Percentiles rank a stretch among this genome's conserved stretches.
These are phyloP conservation scores for Natrix natrix DNA, from an alignment of 2,797 vertebrate species.

Conservation along the genomic window DNA sequence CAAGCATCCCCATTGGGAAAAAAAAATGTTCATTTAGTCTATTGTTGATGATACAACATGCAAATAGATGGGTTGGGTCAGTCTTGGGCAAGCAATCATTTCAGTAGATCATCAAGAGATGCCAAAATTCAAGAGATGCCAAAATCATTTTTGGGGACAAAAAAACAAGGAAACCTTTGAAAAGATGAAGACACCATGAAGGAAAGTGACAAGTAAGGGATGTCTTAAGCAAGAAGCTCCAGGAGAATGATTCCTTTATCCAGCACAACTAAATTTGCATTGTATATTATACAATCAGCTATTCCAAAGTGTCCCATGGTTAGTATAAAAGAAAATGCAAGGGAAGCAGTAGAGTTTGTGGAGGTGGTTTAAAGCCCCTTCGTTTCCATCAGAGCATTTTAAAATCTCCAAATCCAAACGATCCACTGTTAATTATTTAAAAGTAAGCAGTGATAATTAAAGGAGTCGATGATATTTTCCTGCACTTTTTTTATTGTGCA, in stretches of 20 bases:
- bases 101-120: neutral
- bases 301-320: conserved; percentile 16
- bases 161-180: neutral
- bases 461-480: fast-evolving
- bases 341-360: neutral
- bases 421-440: conserved; percentile 12
- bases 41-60: no score
- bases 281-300: conserved; percentile 7
- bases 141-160: no score
- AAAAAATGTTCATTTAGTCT: no score
- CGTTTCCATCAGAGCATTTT: neutral
- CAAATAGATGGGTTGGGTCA: no score
- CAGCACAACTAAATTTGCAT: neutral
- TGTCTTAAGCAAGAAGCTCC: neutral
- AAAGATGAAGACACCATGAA: neutral
- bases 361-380: conserved; percentile 12
- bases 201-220: neutral
- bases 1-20: no score
- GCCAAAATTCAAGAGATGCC: neutral
- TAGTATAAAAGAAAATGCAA: neutral
- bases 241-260: neutral
- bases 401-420: conserved; percentile 14
- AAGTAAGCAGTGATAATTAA: fast-evolving
- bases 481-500: neutral
- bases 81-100: neutral